phyloP scores from a whole-genome alignment of 2,888 invertebrate genomes.

The Apomyelois bistriatella region DNA sequence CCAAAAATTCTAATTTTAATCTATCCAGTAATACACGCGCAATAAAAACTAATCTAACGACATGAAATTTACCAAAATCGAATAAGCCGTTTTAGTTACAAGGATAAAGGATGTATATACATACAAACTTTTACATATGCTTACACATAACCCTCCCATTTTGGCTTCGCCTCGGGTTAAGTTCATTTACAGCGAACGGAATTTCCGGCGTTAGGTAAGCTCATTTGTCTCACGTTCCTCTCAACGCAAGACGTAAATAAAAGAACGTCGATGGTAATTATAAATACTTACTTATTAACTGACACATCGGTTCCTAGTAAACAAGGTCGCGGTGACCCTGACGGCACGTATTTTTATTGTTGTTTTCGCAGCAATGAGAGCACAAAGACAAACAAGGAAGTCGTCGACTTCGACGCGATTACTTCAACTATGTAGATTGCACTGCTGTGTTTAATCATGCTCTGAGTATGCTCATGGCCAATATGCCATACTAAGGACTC shows the following conservation, averaged over 20 bases:
- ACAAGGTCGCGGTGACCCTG: constrained; percentile 71
- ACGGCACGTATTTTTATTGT: constrained; percentile 59
- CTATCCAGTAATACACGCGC: too few relatives aligned
- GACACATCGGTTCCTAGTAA: constrained; percentile 64
- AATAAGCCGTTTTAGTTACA: too few relatives aligned
- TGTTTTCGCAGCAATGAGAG: constrained; percentile 65
- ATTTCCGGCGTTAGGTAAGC: too few relatives aligned
- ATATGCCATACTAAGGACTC: too few relatives aligned
- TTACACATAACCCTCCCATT: too few relatives aligned
- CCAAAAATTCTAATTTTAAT: too few relatives aligned
- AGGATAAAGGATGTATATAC: too few relatives aligned
- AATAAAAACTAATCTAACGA: too few relatives aligned
- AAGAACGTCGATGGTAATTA: constrained; percentile 40
- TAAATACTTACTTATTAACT: constrained; percentile 35
- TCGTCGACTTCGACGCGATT: constrained; percentile 44
- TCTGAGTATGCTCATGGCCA: neutral
- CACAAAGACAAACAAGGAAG: constrained; percentile 71
- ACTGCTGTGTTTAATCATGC: constrained; percentile 24
- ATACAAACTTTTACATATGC: too few relatives aligned
- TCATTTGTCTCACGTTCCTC: neutral
- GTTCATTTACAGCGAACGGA: too few relatives aligned
- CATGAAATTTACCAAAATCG: too few relatives aligned
- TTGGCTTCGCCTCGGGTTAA: too few relatives aligned
- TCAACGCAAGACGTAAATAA: constrained; percentile 21
- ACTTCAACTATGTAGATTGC: constrained; percentile 43